Percentiles rank a stretch among this genome's conserved stretches.
phyloP scores from a whole-genome alignment of 2,113 vertebrate genomes.

The Otis tarda region DNA sequence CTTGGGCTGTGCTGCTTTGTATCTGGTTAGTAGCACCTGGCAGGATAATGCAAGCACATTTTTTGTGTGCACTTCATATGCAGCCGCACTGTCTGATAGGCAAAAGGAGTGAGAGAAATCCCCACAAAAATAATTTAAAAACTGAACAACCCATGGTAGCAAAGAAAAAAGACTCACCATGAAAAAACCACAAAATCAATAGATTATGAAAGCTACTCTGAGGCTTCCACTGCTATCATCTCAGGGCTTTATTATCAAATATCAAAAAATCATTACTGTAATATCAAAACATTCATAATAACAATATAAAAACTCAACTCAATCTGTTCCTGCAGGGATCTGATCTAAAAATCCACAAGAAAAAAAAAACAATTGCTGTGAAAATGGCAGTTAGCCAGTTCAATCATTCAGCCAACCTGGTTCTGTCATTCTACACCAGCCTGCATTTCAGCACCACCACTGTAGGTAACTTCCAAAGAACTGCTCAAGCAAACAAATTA shows the following conservation, averaged over 20 bases:
- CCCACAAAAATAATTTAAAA: background rate
- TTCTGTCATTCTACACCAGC: background rate
- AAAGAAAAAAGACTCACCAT: background rate
- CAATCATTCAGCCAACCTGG: background rate
- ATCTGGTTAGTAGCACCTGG: background rate
- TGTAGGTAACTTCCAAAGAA: background rate
- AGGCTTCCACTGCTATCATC: slow-evolving; percentile 15
- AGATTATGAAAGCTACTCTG: background rate
- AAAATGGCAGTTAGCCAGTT: slow-evolving; percentile 50
- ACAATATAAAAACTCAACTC: slow-evolving; percentile 44
- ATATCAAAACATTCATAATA: slow-evolving; percentile 51
- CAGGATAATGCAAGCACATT: background rate
- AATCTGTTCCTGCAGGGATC: slow-evolving; percentile 61
- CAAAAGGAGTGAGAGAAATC: slow-evolving; percentile 2
- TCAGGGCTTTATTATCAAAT: slow-evolving; percentile 48
- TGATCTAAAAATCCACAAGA: slow-evolving; percentile 59
- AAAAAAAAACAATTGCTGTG: slow-evolving; percentile 11
- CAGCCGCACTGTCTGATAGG: background rate
- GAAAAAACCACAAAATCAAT: background rate
- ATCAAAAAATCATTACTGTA: slow-evolving; percentile 54
- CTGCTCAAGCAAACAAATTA: background rate
- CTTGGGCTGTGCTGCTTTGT: background rate
- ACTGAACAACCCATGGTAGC: background rate
- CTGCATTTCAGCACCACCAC: background rate
- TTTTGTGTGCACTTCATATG: background rate